Evolutionary conservation across 2,797 vertebrate genomes (phyloP).

Genomic region (Crypturellus tataupa): DNA sequence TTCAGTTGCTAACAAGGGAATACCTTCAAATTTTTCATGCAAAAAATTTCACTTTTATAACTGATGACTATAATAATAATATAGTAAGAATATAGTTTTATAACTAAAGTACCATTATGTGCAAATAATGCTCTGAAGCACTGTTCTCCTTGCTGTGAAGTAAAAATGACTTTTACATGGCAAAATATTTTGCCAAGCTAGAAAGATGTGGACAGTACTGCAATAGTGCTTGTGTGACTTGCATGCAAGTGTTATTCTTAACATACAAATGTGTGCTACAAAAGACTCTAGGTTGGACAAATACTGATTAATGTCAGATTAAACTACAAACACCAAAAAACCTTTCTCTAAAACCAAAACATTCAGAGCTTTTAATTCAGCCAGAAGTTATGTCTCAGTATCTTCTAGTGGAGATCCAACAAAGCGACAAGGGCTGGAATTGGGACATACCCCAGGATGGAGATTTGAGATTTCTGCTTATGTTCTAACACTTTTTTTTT

Average conservation of each 20-base stretch:
- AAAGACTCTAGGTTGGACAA: not conserved
- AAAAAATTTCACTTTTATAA: constrained; percentile 18
- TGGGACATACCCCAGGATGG: not conserved
- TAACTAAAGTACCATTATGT: constrained; percentile 5
- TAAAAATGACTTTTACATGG: not conserved
- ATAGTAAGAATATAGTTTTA: not conserved
- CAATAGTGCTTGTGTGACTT: not conserved
- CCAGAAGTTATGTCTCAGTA: not conserved
- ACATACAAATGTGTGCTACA: accelerated
- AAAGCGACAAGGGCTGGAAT: not conserved
- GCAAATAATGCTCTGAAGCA: not conserved
- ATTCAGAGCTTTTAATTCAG: not conserved
- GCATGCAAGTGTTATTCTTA: not conserved
- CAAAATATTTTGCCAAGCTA: not conserved
- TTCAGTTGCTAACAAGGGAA: constrained; percentile 24
- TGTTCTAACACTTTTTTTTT: accelerated
- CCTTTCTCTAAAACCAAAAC: not conserved
- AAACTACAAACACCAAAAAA: not conserved
- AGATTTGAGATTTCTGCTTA: not conserved
- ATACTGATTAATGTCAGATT: not conserved
- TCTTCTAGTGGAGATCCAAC: not conserved
- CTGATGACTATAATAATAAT: constrained; percentile 35
- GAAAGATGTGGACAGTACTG: not conserved
- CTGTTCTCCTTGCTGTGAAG: not conserved
- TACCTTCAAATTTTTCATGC: constrained; percentile 28